A percentile compares a stretch with the other conserved stretches of the same genome.
Evolutionary conservation across 2,888 invertebrate species (phyloP).

Genomic region (Phengaris arion): DNA sequence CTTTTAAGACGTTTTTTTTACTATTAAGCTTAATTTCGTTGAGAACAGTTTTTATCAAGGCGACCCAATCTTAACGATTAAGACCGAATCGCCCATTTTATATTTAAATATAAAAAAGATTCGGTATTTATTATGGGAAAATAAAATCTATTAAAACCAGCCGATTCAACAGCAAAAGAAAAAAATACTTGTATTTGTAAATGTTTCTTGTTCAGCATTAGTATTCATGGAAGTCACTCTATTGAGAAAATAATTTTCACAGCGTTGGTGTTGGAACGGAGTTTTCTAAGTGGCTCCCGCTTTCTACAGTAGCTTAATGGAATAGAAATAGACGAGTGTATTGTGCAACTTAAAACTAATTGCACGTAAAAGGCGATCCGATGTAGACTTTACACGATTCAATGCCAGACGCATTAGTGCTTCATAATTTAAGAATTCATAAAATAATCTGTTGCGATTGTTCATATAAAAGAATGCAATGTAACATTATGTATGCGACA

Average conservation of each 20-base stretch:
- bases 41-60: neutral
- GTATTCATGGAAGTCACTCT: constrained; percentile 77
- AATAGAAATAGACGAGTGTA: constrained; percentile 68
- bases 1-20: no score
- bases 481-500: no score
- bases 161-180: constrained; percentile 31
- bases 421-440: neutral
- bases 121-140: no score
- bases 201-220: constrained; percentile 61
- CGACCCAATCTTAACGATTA: neutral
- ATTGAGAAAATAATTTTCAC: constrained; percentile 75
- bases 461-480: no score
- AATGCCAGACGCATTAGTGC: neutral
- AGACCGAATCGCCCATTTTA: neutral
- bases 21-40: neutral
- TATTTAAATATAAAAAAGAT: neutral
- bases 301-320: constrained; percentile 73
- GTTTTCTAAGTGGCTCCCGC: constrained; percentile 69
- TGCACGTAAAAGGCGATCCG: constrained; percentile 37
- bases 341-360: constrained; percentile 49
- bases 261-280: constrained; percentile 62
- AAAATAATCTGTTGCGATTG: neutral
- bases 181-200: constrained; percentile 63
- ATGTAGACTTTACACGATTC: neutral
- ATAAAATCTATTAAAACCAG: constrained; percentile 17